Percentiles rank a stretch among this genome's conserved stretches.
Evolutionary conservation across 2,888 invertebrate genomes (phyloP).

Genomic region (Nycteola revayana): DNA sequence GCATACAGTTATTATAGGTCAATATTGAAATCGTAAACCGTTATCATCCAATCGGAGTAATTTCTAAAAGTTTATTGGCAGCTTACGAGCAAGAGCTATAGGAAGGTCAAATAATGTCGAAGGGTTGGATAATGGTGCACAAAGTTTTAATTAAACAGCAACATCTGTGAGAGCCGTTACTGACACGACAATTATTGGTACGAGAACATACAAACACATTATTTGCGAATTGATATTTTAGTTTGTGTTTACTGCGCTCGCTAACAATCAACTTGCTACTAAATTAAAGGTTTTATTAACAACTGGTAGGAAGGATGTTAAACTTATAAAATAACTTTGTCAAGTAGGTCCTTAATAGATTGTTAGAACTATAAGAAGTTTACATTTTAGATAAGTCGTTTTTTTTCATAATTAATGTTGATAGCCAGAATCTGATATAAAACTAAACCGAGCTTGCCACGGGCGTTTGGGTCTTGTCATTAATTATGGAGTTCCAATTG

Average conservation of each 20-base stretch:
- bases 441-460: no score
- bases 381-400: no score
- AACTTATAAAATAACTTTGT: no score
- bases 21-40: conserved; percentile 47
- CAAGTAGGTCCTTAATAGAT: no score
- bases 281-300: no score
- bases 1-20: no score
- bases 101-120: conserved; percentile 63
- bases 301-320: no score
- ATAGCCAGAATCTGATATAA: no score
- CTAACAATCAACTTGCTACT: background rate
- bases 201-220: conserved; percentile 51
- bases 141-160: conserved; percentile 78
- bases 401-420: no score
- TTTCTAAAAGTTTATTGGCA: conserved; percentile 54
- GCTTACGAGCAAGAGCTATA: conserved; percentile 45
- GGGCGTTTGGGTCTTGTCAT: no score
- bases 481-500: no score
- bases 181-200: conserved; percentile 67
- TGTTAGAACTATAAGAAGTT: no score
- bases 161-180: conserved; percentile 66
- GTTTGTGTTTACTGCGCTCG: conserved; percentile 18
- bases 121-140: conserved; percentile 63
- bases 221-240: conserved; percentile 34
- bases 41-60: conserved; percentile 39